These are phyloP conservation scores for Eumaeus atala DNA, from an alignment of 1,140 invertebrate species.

Conservation along the genomic window DNA sequence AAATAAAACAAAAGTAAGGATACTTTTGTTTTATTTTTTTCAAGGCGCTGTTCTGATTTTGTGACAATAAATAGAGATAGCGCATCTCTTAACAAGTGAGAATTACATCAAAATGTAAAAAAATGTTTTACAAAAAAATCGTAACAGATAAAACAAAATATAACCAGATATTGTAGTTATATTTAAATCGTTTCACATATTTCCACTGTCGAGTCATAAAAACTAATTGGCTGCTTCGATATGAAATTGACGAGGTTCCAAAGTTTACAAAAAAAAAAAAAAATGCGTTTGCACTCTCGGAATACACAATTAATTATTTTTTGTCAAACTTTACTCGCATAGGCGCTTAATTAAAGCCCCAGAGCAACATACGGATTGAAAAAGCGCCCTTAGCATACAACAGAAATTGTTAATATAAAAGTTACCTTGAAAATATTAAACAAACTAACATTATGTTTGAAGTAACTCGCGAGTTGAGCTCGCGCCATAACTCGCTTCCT, in stretches of 20 bases:
- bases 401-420: conserved; percentile 38
- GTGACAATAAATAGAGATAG: no score
- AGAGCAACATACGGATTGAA: conserved; percentile 18
- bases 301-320: conserved; percentile 6
- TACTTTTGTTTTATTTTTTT: no score
- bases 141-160: no score
- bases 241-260: conserved; percentile 9
- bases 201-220: neutral
- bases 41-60: no score
- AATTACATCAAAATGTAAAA: no score
- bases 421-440: conserved; percentile 51
- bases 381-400: conserved; percentile 18
- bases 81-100: no score
- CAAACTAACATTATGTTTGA: conserved; percentile 54
- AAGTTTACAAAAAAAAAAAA: conserved; percentile 8
- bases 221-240: conserved; percentile 10
- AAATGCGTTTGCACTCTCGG: conserved; percentile 4
- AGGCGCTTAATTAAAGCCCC: conserved; percentile 18
- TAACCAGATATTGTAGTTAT: no score
- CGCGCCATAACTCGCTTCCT: conserved; percentile 60
- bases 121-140: no score
- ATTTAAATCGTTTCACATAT: no score
- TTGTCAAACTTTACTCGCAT: conserved; percentile 11
- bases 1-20: no score
- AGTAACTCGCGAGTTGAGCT: conserved; percentile 46